phyloP scores from a whole-genome alignment of 2,113 vertebrate genomes.

The Nerophis lumbriciformis region DNA sequence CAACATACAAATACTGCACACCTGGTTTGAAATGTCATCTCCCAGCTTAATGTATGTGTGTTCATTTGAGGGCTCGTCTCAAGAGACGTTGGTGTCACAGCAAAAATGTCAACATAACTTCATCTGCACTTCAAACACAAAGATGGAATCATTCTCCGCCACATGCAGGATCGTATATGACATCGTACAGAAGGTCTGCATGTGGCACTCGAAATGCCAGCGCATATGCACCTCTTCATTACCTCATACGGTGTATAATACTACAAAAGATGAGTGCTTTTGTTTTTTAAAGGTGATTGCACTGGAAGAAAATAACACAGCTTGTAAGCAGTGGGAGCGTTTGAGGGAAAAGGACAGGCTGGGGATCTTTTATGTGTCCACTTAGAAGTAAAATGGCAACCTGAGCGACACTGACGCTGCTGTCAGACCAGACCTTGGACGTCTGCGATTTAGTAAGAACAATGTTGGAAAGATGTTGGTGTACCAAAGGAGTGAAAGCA shows the following conservation, averaged over 20 bases:
- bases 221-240: conserved; percentile 53
- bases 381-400: conserved; percentile 36
- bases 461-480: not conserved
- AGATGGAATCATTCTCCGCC: conserved; percentile 38
- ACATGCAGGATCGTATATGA: not conserved
- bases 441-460: not conserved
- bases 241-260: conserved; percentile 20
- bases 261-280: conserved; percentile 24
- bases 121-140: conserved; percentile 19
- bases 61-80: conserved; percentile 5
- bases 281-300: conserved; percentile 44
- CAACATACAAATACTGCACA: too few relatives aligned
- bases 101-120: conserved; percentile 51
- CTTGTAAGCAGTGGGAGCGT: conserved; percentile 12
- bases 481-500: too few relatives aligned
- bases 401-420: conserved; percentile 16
- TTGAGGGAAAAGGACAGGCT: conserved; percentile 25
- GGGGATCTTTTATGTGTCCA: conserved; percentile 46
- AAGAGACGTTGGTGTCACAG: not conserved
- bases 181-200: conserved; percentile 45
- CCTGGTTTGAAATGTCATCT: too few relatives aligned
- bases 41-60: not conserved
- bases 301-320: conserved; percentile 12
- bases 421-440: too few relatives aligned
- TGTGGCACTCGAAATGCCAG: conserved; percentile 43